Base-by-base conservation (phyloP, 2,797 vertebrate species). In the Pteronotus mesoamericanus region DNA sequence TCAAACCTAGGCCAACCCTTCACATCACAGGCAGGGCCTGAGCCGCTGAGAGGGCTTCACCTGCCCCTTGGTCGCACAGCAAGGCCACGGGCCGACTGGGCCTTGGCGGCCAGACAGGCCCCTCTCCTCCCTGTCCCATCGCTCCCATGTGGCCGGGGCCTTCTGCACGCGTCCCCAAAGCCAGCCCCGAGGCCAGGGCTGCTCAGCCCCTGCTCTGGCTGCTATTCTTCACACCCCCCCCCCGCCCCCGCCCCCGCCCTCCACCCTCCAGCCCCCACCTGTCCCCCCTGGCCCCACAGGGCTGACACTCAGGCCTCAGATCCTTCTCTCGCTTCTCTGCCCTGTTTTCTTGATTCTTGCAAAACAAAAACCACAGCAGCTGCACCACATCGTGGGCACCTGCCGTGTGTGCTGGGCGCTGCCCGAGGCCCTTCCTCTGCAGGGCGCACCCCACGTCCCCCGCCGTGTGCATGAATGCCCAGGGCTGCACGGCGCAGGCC, bases 201-300 rank as follows among this genome's bases (percentile, higher is more conserved):
- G 68, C 29, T 69, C 3, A 9, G 26, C 2, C 21, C 14, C 57
- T 6, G 19, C 48, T 29, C 57, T 64, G 29, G 18, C 68, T 59
- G 9, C n/a, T 4, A 19, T 8, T 19, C 22, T 3, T 46, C 9
- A 3, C 4, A 0, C 6, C 6, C 18, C 11, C 29, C 68, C 11
- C n/a, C n/a, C n/a, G n/a, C n/a, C n/a, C n/a, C n/a, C n/a, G n/a
- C 5, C 18, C 21, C 32, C 55, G 42, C 57, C 29, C n/a, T 44
- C 53, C 5, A 8, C 37, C 10, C 1, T 11, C 16, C 21, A 16
- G 18, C 11, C 44, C 39, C 8, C 21, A 18, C 7, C 29, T 18
- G 9, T n/a, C 14, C 72, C 21, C 46, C 21, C 69, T 24, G 16
- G 53, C 26, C n/a, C 42, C 42, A 2, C 12, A 22, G 61, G 29